phyloP scores from a whole-genome alignment of 2,113 vertebrate species.

The Alaudala cheleensis region DNA sequence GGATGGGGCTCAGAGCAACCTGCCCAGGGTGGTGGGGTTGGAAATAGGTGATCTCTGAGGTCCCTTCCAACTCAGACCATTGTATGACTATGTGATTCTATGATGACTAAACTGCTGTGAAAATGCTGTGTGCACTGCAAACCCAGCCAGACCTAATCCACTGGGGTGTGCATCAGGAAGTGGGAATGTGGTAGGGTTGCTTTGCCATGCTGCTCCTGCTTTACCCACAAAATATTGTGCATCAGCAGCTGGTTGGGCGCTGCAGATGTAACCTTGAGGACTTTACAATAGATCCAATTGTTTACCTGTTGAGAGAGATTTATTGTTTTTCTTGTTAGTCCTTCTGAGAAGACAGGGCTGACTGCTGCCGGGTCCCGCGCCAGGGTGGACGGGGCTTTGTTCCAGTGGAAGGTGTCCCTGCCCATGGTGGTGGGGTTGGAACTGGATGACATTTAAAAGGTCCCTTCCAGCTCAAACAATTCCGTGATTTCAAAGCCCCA shows the following conservation, averaged over 20 bases:
- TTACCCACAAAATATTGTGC: background rate
- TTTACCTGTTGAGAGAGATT: background rate
- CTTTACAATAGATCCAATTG: background rate
- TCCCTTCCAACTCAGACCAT: background rate
- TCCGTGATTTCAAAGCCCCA: background rate
- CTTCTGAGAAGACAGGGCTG: background rate
- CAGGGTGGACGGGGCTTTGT: background rate
- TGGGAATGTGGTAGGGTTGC: fast-evolving
- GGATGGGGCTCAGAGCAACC: background rate
- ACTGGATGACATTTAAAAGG: background rate
- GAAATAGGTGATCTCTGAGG: background rate
- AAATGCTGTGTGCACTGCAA: background rate
- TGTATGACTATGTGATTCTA: background rate
- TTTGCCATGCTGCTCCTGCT: background rate
- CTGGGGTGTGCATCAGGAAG: fast-evolving
- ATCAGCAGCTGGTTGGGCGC: fast-evolving
- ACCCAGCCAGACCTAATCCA: background rate
- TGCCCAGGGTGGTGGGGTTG: background rate
- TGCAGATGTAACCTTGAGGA: fast-evolving
- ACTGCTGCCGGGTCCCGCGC: background rate
- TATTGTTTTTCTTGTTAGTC: background rate
- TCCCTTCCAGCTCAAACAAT: background rate
- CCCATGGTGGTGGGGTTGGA: background rate
- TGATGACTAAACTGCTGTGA: background rate
- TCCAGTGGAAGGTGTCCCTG: background rate